Base-by-base conservation (phyloP, 1,140 invertebrate species). In the Ditylenchus dipsaci region DNA sequence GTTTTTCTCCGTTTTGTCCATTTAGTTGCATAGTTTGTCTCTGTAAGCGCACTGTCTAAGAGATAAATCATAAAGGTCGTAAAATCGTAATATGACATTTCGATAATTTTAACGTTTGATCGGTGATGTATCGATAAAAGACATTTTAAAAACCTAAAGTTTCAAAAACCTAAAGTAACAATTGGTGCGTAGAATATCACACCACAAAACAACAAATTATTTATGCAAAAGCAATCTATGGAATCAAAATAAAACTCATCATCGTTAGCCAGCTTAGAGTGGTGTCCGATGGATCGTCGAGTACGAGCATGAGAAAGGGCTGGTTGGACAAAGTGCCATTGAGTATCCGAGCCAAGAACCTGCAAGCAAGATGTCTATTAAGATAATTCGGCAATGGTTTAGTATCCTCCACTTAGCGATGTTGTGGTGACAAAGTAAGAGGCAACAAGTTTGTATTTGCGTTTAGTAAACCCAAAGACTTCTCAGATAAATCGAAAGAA, bases 281-380 rank as follows among this genome's bases (percentile, higher is more conserved):
- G 79, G 67, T 82, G 81, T 45, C 75, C 81, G 47, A 82, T 63
- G 17, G 79, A 82, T 62, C 80, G 72, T 38, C 77, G 71, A 19
- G 80, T 82, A 27, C 80, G 75, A 30, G 80, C 80, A 69, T 82
- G 81, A 53, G 78, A 75, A 23, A 82, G 73, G 56, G 76, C 81
- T 23, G 76, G 76, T 59, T 83, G 81, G 30, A 82, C 75, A 71
- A 82, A 82, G 62, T 82, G 80, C 60, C 72, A 82, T 73, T 82
- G 65, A 26, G 72, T 78, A 29, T 82, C 81, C 47, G 78, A 82
- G 19, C 78, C 82, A 19, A 83, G 73, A 26, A 82, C 81, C 79
- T 81, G 47, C 15, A 74, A 74, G 45, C 29, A 21, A 21, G n/a
- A n/a, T n/a, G n/a, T n/a, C n/a, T n/a, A n/a, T n/a, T n/a, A n/a